Conservation (phyloP, 2,797 vertebrate species). For the Galaxias olidus region DNA sequence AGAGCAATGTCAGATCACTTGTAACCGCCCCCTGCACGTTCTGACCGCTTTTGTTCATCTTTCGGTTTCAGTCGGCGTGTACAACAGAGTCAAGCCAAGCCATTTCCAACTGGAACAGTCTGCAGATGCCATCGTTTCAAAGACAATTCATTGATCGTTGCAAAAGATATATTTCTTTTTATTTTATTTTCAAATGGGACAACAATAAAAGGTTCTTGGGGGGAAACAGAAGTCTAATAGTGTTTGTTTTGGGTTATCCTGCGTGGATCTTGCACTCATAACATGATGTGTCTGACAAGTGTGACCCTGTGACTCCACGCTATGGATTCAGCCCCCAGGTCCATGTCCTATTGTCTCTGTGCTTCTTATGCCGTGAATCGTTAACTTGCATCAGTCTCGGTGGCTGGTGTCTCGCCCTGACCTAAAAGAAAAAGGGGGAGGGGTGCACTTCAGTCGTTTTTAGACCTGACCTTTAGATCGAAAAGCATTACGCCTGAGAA, state of each 20-base stretch:
- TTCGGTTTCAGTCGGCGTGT: not conserved
- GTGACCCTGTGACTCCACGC: not conserved
- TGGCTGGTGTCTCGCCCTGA: slow-evolving; percentile 28
- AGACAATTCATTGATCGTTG: too few species aligned
- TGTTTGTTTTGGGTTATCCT: not conserved
- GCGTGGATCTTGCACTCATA: not conserved
- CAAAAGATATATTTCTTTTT: too few species aligned
- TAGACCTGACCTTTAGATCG: slow-evolving; percentile 64
- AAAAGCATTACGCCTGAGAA: slow-evolving; percentile 55
- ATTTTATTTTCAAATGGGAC: too few species aligned
- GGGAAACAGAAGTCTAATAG: too few species aligned
- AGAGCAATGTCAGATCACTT: not conserved
- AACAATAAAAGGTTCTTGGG: too few species aligned
- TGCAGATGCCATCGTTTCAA: too few species aligned
- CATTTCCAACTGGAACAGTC: too few species aligned
- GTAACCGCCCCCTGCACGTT: not conserved
- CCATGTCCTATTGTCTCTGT: slow-evolving; percentile 15
- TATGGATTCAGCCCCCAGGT: slow-evolving; percentile 8
- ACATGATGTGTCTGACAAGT: not conserved
- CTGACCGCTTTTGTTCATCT: slow-evolving; percentile 1
- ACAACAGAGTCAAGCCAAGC: too few species aligned
- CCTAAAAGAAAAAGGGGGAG: slow-evolving; percentile 20
- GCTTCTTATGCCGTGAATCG: slow-evolving; percentile 39
- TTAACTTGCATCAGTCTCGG: slow-evolving; percentile 35
- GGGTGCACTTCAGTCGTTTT: slow-evolving; percentile 48